Evolutionary conservation across 2,113 vertebrate species (phyloP).

Genomic region (Coreoperca whiteheadi): DNA sequence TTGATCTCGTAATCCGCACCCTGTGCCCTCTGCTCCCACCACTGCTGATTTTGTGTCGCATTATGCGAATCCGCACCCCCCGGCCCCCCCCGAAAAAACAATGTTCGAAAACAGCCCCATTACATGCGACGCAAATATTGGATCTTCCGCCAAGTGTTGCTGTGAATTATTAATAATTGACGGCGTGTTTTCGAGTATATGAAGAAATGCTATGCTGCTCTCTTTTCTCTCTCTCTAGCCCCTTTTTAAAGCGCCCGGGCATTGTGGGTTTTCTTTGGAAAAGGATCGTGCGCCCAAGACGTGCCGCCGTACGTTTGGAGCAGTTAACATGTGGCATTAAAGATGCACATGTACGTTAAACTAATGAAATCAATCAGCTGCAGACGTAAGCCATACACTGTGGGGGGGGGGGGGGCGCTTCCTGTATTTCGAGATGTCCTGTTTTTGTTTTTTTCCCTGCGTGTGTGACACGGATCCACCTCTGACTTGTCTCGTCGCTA

Average conservation of each 20-base stretch:
- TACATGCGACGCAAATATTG: constrained; percentile 58
- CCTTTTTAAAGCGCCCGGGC: constrained; percentile 8
- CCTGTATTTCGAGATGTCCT: too few species aligned
- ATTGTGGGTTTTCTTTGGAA: constrained; percentile 48
- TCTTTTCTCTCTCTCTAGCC: too few species aligned
- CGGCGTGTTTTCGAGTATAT: constrained; percentile 36
- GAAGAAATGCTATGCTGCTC: constrained; percentile 20
- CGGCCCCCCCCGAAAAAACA: too few species aligned
- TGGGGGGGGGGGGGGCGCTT: too few species aligned
- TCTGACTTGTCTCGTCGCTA: too few species aligned
- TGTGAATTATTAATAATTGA: constrained; percentile 60
- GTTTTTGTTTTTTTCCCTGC: too few species aligned
- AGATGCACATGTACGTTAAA: constrained; percentile 71
- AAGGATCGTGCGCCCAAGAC: constrained; percentile 47
- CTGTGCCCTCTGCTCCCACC: constrained; percentile 12
- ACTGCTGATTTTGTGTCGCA: neutral
- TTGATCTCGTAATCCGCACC: neutral
- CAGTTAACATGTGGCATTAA: constrained; percentile 66
- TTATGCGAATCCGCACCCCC: constrained; percentile 12
- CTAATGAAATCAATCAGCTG: constrained; percentile 76
- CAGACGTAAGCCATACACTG: constrained; percentile 29
- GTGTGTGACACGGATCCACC: too few species aligned
- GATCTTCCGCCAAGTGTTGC: constrained; percentile 45
- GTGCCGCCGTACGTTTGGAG: constrained; percentile 66
- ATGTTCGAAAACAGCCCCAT: constrained; percentile 15